phyloP scores from a whole-genome alignment of 2,113 vertebrate species.

The Pomatostomus ruficeps region DNA sequence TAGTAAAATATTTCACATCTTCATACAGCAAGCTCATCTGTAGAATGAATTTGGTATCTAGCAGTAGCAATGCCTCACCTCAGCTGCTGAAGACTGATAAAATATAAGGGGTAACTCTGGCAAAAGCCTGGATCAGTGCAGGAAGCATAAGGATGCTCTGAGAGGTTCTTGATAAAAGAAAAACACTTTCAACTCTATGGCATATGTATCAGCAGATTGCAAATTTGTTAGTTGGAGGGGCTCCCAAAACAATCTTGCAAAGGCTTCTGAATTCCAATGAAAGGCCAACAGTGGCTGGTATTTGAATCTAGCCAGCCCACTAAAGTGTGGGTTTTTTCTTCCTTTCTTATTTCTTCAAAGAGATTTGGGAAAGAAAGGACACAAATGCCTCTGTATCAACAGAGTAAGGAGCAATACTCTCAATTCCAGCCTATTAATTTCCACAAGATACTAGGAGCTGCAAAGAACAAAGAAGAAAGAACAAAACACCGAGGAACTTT shows the following conservation, averaged over 20 bases:
- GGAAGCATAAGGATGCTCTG: neutral
- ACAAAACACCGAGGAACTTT: neutral
- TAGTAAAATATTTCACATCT: neutral
- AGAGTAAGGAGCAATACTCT: slow-evolving; percentile 12
- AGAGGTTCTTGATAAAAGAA: neutral
- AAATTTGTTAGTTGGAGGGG: slow-evolving; percentile 39
- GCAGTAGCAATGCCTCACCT: neutral
- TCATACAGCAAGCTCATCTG: neutral
- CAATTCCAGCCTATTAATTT: slow-evolving; percentile 33
- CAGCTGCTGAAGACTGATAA: neutral
- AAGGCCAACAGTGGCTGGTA: slow-evolving; percentile 41
- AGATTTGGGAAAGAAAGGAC: neutral
- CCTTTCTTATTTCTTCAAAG: slow-evolving; percentile 2
- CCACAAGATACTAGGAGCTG: neutral
- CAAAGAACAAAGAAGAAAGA: slow-evolving; percentile 13
- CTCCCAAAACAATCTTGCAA: slow-evolving; percentile 19
- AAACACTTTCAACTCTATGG: neutral
- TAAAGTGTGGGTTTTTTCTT: neutral
- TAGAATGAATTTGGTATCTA: neutral
- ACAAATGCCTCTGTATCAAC: neutral
- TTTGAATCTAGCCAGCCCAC: slow-evolving; percentile 39
- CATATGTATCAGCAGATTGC: slow-evolving; percentile 62
- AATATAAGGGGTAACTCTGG: neutral
- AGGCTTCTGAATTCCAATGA: slow-evolving; percentile 23
- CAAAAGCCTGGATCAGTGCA: neutral